Conservation (phyloP, 2,888 invertebrate species). For the Odontocerum albicorne region DNA sequence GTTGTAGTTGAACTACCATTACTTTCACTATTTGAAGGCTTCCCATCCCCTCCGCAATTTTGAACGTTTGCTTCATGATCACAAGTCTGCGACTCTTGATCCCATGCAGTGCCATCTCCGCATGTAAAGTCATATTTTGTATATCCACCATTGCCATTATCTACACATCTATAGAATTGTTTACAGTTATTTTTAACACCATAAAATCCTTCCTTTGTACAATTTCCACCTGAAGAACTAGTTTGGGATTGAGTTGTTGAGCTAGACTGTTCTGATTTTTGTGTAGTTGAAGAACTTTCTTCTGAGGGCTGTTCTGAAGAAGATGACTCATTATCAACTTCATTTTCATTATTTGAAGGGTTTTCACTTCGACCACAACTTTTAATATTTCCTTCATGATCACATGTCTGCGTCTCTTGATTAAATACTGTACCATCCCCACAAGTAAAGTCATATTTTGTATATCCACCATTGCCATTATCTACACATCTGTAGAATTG, state of each 20-base stretch:
- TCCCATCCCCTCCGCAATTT: constrained; percentile 1
- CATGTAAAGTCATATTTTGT: constrained; percentile 72
- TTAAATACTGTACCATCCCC: constrained; percentile 64
- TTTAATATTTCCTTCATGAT: constrained; percentile 55
- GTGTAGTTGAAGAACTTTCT: constrained; percentile 17
- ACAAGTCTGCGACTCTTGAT: constrained; percentile 49
- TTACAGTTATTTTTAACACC: constrained; percentile 68
- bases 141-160: constrained; percentile 60
- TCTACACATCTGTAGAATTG: constrained; percentile 56
- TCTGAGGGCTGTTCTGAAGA: not conserved
- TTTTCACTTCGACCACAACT: constrained; percentile 40
- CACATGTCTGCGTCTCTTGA: constrained; percentile 53
- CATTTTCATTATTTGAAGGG: too few relatives aligned
- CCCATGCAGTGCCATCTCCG: constrained; percentile 69
- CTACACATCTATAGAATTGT: constrained; percentile 77
- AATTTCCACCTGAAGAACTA: constrained; percentile 1
- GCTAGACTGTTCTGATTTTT: constrained; percentile 46
- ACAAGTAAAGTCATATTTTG: constrained; percentile 58
- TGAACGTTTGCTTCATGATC: constrained; percentile 48
- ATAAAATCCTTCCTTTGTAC: constrained; percentile 59
- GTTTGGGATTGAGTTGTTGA: not conserved
- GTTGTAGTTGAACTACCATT: constrained; percentile 7
- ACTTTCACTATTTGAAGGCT: not conserved
- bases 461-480: constrained; percentile 50
- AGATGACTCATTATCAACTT: constrained; percentile 53